Evolutionary conservation across 2,113 vertebrate species (phyloP), one percentile per base, ranked within the genome.

Genomic region (Ploceus nigricollis): DNA sequence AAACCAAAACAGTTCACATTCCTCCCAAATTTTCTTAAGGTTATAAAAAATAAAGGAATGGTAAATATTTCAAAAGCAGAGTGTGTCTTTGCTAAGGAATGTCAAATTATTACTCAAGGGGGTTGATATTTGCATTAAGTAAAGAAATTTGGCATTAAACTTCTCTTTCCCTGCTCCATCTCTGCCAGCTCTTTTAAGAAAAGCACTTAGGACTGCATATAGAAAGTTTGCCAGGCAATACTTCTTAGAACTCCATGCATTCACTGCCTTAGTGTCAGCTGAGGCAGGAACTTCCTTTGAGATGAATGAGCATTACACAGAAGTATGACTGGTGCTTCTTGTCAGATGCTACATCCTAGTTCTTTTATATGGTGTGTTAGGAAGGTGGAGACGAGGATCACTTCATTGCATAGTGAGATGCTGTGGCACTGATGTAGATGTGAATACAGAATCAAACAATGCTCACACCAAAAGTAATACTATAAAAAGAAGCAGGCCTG

Each of bases 1-100:
- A 95, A 94, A 48, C 3, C 82, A 93, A 96, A 97, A 86, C 75
- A 94, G 81, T 88, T 91, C 87, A 89, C 89, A 93, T 93, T 97
- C 89, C 33, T 94, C 42, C 27, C 15, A 72, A 91, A 68, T 87
- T 91, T 96, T 94, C 77, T 87, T 92, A 81, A 93, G 76, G 30
- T 90, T 91, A 83, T 78, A 65, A 87, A 87, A 95, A 95, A 77
- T 56, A 83, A 92, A 91, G 33, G 71, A 83, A 93, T 96, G 68
- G 51, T 94, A 92, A 97, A 80, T 95, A 85, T 90, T 96, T 89
- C 86, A 84, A 92, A 95, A 95, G 37, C 33, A 72, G 66, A 92
- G 50, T 65, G 27, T 66, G 27, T 88, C 53, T 94, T 85, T 78
- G 35, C 71, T 92, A 51, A 86, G 65, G 89, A 94, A 94, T 75